Base-by-base conservation (phyloP, 2,888 invertebrate species). In the Resseliella maxima region DNA sequence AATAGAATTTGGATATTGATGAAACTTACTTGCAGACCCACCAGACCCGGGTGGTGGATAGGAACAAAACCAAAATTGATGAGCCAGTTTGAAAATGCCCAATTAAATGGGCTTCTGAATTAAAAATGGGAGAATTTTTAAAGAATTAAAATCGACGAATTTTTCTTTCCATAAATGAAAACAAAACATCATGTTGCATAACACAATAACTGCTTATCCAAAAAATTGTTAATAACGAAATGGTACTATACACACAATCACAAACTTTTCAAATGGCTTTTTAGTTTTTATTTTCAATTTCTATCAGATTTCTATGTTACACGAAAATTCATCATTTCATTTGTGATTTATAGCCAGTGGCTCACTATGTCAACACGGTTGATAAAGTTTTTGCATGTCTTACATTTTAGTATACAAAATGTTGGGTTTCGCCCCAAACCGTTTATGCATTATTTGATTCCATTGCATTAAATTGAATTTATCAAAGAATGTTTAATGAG, bases 61-160 rank as follows among this genome's bases (percentile, higher is more conserved):
- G 88, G 95, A 95, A n/a, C n/a, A n/a, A 90, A 95, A 95, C 95
- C 95, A 95, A 92, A 95, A 95, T 93, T 95, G 95, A 92, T 95
- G 95, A 10, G 83, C n/a, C 38, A 83, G 95, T 92, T 94, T 95
- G 93, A 91, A 89, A 59, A 59, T 27, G 59, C 85, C 85, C 85
- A 27, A 41, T 41, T n/a, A 8, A 38, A 83, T 50, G 50, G 50
- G 85, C 88, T 86, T 86, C 85, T 85, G 85, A 72, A 41, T 41
- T 41, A 41, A 50, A 50, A 81, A 81, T 35, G 1, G 15, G 15
- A 81, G 35, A 24, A 59, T 59, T 18, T 15, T 18, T 15, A 15
- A 50, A 50, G 18, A 41, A 41, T 41, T 41, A 41, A 41, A 41
- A 41, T 41, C 5, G 41, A 5, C 5, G 41, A 41, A 41, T 59